These are phyloP conservation scores for Erithacus rubecula DNA, from an alignment of 2,797 vertebrate species.

Conservation along the genomic window DNA sequence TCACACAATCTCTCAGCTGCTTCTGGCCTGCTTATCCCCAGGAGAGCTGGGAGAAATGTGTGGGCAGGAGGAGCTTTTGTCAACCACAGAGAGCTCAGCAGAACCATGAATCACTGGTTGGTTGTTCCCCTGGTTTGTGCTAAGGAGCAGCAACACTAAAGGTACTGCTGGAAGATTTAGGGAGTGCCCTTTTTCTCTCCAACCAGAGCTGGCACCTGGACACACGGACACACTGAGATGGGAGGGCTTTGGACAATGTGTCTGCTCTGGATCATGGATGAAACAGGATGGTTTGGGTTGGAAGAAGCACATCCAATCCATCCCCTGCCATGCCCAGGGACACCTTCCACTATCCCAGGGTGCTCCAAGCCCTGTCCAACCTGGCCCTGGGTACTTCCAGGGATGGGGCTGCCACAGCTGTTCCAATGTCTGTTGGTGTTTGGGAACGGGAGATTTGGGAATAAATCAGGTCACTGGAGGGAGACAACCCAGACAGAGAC, in stretches of 20 bases:
- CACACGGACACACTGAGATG: rapidly evolving
- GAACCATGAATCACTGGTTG: background rate
- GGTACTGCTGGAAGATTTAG: background rate
- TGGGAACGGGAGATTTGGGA: background rate
- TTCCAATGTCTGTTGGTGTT: background rate
- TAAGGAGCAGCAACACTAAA: background rate
- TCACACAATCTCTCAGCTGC: background rate
- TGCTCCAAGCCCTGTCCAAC: background rate
- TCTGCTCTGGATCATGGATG: background rate
- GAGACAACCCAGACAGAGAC: background rate
- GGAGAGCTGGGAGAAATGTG: background rate
- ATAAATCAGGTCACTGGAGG: background rate
- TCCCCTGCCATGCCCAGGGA: background rate
- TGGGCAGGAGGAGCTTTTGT: background rate
- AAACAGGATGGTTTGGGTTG: background rate
- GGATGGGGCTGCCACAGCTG: background rate
- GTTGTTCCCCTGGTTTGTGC: background rate
- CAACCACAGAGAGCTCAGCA: background rate
- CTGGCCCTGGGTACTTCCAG: background rate
- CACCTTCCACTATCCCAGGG: background rate
- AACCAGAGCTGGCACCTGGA: background rate
- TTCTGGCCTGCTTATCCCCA: background rate
- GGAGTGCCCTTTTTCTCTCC: background rate
- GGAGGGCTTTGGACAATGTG: background rate
- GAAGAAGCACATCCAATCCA: background rate